Conservation (phyloP, 1,140 invertebrate species). For the Saccostrea glomerata region DNA sequence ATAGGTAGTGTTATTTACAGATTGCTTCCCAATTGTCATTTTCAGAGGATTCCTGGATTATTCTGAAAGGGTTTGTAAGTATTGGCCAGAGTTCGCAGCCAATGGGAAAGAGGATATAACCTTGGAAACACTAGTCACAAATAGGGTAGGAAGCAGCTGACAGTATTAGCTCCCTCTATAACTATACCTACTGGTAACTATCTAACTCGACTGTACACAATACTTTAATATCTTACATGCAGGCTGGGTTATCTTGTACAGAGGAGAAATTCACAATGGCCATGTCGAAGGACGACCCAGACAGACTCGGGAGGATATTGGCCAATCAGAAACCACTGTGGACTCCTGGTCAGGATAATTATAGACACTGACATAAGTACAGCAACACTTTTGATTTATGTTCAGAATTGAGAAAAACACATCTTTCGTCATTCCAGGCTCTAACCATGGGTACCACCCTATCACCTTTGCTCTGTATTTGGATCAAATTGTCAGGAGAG, state of each 20-base stretch:
- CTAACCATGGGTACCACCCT: constrained; percentile 76
- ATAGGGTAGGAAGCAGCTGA: constrained; percentile 64
- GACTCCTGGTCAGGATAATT: constrained; percentile 60
- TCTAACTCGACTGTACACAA: too few relatives aligned
- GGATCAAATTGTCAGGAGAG: constrained; percentile 77
- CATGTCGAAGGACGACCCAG: constrained; percentile 60
- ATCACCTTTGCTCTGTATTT: constrained; percentile 77
- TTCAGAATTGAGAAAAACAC: background rate
- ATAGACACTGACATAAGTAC: background rate
- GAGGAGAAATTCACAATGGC: constrained; percentile 59
- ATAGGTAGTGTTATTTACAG: background rate
- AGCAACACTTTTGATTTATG: background rate
- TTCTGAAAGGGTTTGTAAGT: constrained; percentile 72
- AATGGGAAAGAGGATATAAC: constrained; percentile 79
- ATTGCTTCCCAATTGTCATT: constrained; percentile 5
- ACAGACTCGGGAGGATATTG: constrained; percentile 56
- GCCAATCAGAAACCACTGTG: constrained; percentile 64
- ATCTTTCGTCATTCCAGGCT: constrained; percentile 53
- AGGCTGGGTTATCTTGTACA: constrained; percentile 65
- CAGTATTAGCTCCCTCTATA: background rate
- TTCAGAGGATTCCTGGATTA: constrained; percentile 75
- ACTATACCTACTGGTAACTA: too few relatives aligned
- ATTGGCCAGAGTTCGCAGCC: constrained; percentile 79
- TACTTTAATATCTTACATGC: background rate
- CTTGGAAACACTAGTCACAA: constrained; percentile 73